Conservation (phyloP, 2,888 invertebrate species). For the Anoplius nigerrimus region DNA sequence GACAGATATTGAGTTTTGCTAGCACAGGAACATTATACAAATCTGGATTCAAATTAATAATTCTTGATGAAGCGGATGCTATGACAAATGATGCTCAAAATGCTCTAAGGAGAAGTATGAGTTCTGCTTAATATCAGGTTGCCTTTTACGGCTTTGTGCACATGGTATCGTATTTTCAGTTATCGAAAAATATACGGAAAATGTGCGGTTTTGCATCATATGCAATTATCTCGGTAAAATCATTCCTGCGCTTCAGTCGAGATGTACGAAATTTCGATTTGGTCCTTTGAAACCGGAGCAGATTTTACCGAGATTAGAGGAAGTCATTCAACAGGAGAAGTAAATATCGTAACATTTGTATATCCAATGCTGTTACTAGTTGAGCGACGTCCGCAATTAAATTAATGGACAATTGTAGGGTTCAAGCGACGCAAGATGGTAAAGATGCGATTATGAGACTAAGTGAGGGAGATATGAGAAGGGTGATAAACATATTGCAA, state of each 20-base stretch:
- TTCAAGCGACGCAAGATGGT: slow-evolving; percentile 91
- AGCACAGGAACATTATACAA: slow-evolving; percentile 96
- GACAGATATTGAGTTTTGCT: slow-evolving; percentile 96
- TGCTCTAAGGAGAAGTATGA: slow-evolving; percentile 92
- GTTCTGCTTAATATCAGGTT: slow-evolving; percentile 38
- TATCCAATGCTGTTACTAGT: background rate
- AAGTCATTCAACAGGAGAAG: slow-evolving; percentile 90
- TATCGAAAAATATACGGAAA: slow-evolving; percentile 99
- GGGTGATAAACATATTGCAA: slow-evolving; percentile 96
- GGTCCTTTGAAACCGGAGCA: slow-evolving; percentile 91
- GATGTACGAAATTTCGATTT: slow-evolving; percentile 97
- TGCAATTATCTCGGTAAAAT: slow-evolving; percentile 99
- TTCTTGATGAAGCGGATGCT: slow-evolving; percentile 98
- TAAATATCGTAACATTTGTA: slow-evolving; percentile 73
- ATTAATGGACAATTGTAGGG: slow-evolving; percentile 76
- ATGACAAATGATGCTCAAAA: slow-evolving; percentile 99
- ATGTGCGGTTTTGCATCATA: slow-evolving; percentile 98
- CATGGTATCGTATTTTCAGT: slow-evolving; percentile 78
- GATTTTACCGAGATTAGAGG: slow-evolving; percentile 91
- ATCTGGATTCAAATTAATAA: slow-evolving; percentile 95
- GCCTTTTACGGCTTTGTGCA: background rate
- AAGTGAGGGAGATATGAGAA: slow-evolving; percentile 98
- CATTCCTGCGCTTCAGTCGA: slow-evolving; percentile 97
- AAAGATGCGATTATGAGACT: slow-evolving; percentile 91
- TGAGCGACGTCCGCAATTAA: background rate